Conservation (phyloP, 2,888 invertebrate genomes). For the Barypeithes pellucidus region DNA sequence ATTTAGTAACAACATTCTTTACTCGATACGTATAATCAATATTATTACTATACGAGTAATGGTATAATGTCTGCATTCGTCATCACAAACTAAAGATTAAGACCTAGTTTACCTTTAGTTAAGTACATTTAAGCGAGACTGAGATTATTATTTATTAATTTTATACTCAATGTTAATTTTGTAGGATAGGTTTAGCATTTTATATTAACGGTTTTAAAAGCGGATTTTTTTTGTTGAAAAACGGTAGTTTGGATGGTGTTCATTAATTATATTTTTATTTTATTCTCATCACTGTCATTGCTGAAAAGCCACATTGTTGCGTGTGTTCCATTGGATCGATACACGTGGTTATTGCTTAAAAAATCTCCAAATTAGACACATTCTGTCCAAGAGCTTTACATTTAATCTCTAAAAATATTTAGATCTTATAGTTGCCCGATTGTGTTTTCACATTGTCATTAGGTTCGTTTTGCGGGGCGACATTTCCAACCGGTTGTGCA, state of each 20-base stretch:
- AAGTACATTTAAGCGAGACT: constrained; percentile 37
- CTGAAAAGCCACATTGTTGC: not conserved
- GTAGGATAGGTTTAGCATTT: constrained; percentile 16
- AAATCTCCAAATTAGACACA: too few relatives aligned
- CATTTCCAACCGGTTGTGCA: too few relatives aligned
- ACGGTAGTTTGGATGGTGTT: constrained; percentile 15
- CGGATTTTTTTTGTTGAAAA: constrained; percentile 10
- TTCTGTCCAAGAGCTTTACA: too few relatives aligned
- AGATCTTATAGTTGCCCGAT: too few relatives aligned
- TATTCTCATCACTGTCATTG: not conserved
- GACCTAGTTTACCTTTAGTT: constrained; percentile 4
- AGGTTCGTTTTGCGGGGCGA: too few relatives aligned
- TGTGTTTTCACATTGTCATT: too few relatives aligned
- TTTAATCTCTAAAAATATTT: too few relatives aligned
- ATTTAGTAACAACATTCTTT: too few relatives aligned
- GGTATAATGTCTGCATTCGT: not conserved
- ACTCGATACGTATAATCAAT: too few relatives aligned
- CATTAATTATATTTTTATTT: not conserved
- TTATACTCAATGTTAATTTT: constrained; percentile 30
- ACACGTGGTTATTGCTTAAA: too few relatives aligned
- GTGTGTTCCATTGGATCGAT: too few relatives aligned
- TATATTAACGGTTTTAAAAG: constrained; percentile 7
- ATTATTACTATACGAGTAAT: too few relatives aligned
- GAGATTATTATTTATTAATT: constrained; percentile 36
- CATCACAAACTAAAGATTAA: constrained; percentile 16